Evolutionary conservation across 2,888 invertebrate genomes (phyloP), one percentile per base, ranked within the genome.

Genomic region (Agrochola circellaris): DNA sequence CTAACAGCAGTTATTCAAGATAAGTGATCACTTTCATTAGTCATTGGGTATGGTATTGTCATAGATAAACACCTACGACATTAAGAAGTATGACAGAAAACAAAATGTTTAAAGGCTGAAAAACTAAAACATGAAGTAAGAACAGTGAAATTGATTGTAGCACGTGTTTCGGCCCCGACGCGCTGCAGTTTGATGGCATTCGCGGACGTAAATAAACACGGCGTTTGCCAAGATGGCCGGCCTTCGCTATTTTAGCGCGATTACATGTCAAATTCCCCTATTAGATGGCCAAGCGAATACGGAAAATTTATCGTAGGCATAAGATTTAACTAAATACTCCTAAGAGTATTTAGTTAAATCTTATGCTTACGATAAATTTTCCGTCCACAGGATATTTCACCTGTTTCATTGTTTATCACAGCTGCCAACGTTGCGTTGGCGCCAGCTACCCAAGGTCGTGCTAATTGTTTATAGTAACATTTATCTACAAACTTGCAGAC

Each of bases 201-300:
- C 93, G 91, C 91, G 92, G 93, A 93, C 96, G 95, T 96, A 96
- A 96, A 96, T 96, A 96, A 96, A 96, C 95, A 96, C 91, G 92
- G 91, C 90, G 79, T 91, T 88, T 96, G 96, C 96, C 96, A 96
- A 96, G 93, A 95, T 94, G 95, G 93, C 91, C 93, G 96, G 93
- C 96, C 96, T 96, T 96, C 96, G 94, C 94, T 96, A 95, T 95
- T 96, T 95, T 93, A 94, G 92, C 92, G 89, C 89, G 90, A 91
- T 92, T 92, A 91, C 90, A 88, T 91, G 93, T 91, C 92, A 91
- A 93, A 93, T 91, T 93, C 90, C 90, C 89, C 91, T 92, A 92
- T 90, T 90, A 93, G 87, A 91, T 89, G 89, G 91, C 92, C 91
- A 91, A 90, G 88, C 85, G 75, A 91, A 92, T 87, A 88, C 87